Evolutionary conservation across 2,113 vertebrate genomes (phyloP).

Genomic region (Raja brachyura): DNA sequence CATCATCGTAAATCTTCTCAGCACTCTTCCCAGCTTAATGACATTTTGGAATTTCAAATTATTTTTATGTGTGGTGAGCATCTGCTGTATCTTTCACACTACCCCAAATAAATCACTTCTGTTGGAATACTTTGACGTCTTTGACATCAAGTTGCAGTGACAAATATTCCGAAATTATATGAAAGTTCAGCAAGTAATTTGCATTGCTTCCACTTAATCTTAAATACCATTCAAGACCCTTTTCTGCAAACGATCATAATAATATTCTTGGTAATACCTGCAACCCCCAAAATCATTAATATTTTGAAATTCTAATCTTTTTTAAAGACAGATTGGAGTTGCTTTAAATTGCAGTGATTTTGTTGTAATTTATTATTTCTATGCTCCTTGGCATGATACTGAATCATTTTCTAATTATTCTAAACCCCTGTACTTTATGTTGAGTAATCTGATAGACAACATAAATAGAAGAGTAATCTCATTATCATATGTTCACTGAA

Average conservation of each 20-base stretch:
- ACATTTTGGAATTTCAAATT: background rate
- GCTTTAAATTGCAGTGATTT: background rate
- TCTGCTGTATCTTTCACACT: background rate
- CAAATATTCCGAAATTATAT: background rate
- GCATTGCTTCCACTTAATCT: background rate
- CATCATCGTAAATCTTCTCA: no score
- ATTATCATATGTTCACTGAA: background rate
- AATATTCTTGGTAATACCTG: background rate
- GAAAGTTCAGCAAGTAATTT: background rate
- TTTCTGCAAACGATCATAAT: background rate
- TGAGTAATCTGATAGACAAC: background rate
- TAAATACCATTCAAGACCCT: background rate
- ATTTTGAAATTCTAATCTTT: background rate
- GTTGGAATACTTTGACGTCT: background rate
- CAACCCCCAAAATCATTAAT: no score
- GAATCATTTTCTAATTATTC: slow-evolving; percentile 35
- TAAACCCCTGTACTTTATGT: background rate
- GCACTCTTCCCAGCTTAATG: no score
- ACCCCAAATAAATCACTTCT: background rate
- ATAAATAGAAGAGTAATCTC: slow-evolving; percentile 30
- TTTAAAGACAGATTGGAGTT: background rate
- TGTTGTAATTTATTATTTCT: background rate
- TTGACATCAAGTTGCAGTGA: background rate
- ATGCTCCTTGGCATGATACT: background rate
- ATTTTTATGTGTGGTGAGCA: background rate